Base-by-base conservation (phyloP, 2,888 invertebrate genomes). In the Agrotis segetum region DNA sequence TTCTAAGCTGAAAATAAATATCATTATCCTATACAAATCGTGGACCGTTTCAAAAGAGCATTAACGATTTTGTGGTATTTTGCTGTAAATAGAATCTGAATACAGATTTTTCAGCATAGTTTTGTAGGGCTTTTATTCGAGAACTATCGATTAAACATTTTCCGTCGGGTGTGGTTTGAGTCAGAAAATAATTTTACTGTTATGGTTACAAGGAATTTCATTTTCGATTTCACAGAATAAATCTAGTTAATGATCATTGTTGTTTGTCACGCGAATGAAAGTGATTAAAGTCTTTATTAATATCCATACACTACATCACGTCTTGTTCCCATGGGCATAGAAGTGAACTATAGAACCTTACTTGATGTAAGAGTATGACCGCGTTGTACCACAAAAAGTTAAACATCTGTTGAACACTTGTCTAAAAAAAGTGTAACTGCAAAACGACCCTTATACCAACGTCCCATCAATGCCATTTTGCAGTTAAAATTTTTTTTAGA, bases 1-100 rank as follows among this genome's bases (percentile, higher is more conserved):
- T 44, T 67, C 58, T 9, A 50, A 64, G 24, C 60, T 55, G 34
- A 56, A 66, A 75, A 67, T 67, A 82, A 80, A 77, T 80, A 44
- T 59, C 40, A 67, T 71, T 62, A 62, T 64, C 52, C 60, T 67
- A 60, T 21, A 19, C 40, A 77, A 70, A 66, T 21, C 17, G 24
- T 29, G 29, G 52, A 58, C 47, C 56, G 24, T 66, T 44, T 61
- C 46, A 50, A 58, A 17, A 19, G n/a, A 58, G 19, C 47, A 19
- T 44, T 55, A 46, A 50, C 3, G 13, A 60, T 34, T 55, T 44
- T 4, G 47, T 21, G 19, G 19, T 64, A 3, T 19, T 55, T 44
- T 21, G 17, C 1, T 16, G 29, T 13, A 21, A 40, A 34, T 14
- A 40, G 2, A 52, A 7, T 59, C 17, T 52, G 17, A 59, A 40